Evolutionary conservation across 2,113 vertebrate genomes (phyloP), one percentile per base, ranked within the genome.

Genomic region (Ophthalmolycus amberensis): DNA sequence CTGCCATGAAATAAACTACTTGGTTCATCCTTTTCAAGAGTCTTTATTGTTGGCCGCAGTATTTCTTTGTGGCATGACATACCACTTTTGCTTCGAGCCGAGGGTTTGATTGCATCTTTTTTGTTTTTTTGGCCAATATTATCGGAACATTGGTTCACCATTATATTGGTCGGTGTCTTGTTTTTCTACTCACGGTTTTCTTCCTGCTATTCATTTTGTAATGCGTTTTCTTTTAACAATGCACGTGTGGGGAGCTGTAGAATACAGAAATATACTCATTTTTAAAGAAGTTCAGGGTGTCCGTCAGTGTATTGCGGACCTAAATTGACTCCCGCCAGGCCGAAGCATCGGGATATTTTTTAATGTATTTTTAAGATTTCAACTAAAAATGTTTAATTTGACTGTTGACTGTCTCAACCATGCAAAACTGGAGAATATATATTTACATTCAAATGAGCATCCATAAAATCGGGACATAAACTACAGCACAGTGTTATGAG

Each of bases 391-490:
- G 58, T 60, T 66, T 70, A 0, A 59, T 71, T 80, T 80, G 38
- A 77, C 18, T 9, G 8, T 48, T 14, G 70, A 54, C 9, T 8
- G 52, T 56, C 52, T 56, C 22, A 65, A 65, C 38, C 15, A 66
- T 63, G 20, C 62, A 40, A 69, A 76, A 22, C 58, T 75, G 50
- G 34, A 65, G 14, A 52, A 50, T 44, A 62, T 40, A 81, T 69
- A 68, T 62, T 9, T 79, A 22, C 34, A 44, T 50, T 32, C 18
- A 56, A 77, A 54, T 74, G 48, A 82, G 37, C 16, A 67, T 56
- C 37, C 32, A 73, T 58, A n/a, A 84, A 40, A 82, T 76, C n/a
- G 44, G 40, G 27, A 68, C 48, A 67, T 62, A 56, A 29, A 58
- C 62, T 40, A 14, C 40, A 54, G 2, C 29, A 22, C n/a, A 32